Conservation (phyloP, 2,113 vertebrate genomes). For the Dunckerocampus dactyliophorus region DNA sequence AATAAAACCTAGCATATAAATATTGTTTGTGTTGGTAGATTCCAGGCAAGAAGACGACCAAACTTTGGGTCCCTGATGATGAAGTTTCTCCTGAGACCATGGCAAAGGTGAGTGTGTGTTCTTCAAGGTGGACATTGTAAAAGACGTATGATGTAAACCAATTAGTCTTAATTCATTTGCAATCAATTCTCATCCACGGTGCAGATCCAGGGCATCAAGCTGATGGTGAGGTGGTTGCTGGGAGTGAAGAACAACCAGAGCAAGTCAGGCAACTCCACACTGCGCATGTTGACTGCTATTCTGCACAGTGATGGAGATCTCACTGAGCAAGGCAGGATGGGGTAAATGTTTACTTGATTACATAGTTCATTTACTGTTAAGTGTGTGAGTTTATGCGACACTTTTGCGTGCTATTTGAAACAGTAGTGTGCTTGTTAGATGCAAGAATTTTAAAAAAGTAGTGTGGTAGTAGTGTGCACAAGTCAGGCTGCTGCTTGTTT, state of each 20-base stretch:
- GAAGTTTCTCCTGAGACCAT: constrained; percentile 95
- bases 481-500: too few species aligned
- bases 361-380: too few species aligned
- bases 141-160: background rate
- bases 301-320: constrained; percentile 95
- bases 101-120: constrained; percentile 80
- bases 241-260: constrained; percentile 99
- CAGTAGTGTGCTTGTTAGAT: background rate
- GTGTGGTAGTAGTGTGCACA: background rate
- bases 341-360: constrained; percentile 65
- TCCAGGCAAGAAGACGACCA: constrained; percentile 98
- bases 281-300: constrained; percentile 93
- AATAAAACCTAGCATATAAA: too few species aligned
- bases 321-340: constrained; percentile 96
- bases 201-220: constrained; percentile 96
- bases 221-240: constrained; percentile 97
- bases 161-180: background rate
- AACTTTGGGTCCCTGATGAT: constrained; percentile 97
- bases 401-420: background rate
- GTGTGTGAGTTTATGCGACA: too few species aligned
- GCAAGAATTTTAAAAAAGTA: background rate
- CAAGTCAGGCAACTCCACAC: constrained; percentile 96
- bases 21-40: constrained; percentile 67
- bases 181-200: background rate
- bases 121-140: background rate